Conservation (phyloP, 2,888 invertebrate genomes). For the Harmothoe impar region DNA sequence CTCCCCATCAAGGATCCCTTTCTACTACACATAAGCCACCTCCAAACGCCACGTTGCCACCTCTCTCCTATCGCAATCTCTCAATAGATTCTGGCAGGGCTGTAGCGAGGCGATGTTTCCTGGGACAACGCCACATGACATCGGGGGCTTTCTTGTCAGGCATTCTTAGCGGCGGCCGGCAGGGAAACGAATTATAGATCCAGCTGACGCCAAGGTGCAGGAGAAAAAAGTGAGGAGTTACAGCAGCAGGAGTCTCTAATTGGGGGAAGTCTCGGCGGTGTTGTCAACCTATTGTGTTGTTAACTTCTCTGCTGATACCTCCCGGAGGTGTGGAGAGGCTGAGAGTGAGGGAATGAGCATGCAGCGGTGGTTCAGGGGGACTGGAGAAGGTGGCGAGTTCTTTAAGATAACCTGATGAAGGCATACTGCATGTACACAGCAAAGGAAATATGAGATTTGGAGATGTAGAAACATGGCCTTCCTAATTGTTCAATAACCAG, state of each 20-base stretch:
- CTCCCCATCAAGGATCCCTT: background rate
- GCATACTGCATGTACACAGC: no score
- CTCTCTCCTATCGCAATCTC: slow-evolving; percentile 11
- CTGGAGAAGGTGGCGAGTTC: no score
- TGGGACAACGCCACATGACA: slow-evolving; percentile 7
- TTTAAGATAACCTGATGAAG: no score
- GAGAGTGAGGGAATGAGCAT: no score
- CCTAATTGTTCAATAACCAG: no score
- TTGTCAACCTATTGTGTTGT: background rate
- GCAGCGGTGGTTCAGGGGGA: no score
- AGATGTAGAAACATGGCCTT: no score
- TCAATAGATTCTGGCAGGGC: slow-evolving; percentile 35
- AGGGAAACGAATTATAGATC: slow-evolving; percentile 30
- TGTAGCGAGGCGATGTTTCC: background rate
- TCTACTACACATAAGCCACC: background rate
- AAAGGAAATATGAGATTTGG: no score
- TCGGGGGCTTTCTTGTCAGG: background rate
- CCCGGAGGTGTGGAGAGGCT: no score
- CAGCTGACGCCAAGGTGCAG: background rate
- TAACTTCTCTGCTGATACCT: background rate
- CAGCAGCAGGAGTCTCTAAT: background rate
- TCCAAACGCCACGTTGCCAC: background rate
- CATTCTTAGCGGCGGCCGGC: background rate
- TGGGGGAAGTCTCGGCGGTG: background rate
- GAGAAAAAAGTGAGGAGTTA: background rate